A percentile compares a stretch with the other conserved stretches of the same genome.
Conservation (phyloP, 92 coral and sea anemone genomes). For the Porites cylindrica region DNA sequence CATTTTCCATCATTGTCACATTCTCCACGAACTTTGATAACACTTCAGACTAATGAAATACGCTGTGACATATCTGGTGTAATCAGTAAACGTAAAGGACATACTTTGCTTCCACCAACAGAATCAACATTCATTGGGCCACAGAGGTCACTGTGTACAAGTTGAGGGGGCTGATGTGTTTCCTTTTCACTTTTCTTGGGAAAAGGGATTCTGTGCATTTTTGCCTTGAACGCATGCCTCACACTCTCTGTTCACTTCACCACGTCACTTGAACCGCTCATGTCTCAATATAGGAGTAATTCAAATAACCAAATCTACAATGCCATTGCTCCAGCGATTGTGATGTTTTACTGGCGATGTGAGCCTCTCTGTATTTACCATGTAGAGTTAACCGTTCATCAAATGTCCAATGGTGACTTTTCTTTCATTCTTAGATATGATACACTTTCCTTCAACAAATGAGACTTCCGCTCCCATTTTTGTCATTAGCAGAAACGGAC, state of each 20-base stretch:
- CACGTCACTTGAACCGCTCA: no score
- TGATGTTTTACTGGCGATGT: no score
- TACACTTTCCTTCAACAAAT: constrained; percentile 38
- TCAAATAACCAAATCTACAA: no score
- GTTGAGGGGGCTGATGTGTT: not conserved
- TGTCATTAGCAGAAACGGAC: constrained; percentile 18
- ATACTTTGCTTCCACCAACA: constrained; percentile 34
- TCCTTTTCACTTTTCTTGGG: constrained; percentile 64
- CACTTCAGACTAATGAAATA: no score
- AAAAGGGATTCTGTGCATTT: constrained; percentile 40
- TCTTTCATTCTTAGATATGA: constrained; percentile 41
- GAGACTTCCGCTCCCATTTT: constrained; percentile 54
- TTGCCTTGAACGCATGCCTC: not conserved
- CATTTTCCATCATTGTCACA: no score
- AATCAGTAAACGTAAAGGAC: no score
- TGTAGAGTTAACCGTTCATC: no score
- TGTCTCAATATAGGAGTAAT: no score
- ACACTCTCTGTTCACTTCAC: no score
- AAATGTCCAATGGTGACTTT: constrained; percentile 26
- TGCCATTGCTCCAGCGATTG: no score
- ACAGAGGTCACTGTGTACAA: constrained; percentile 1
- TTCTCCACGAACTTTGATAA: no score
- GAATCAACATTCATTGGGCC: constrained; percentile 69
- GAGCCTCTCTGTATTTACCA: not conserved
- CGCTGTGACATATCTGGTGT: no score